These are phyloP conservation scores for Tenualosa thibaudeaui DNA, from an alignment of 2,797 vertebrate species.

Conservation along the genomic window DNA sequence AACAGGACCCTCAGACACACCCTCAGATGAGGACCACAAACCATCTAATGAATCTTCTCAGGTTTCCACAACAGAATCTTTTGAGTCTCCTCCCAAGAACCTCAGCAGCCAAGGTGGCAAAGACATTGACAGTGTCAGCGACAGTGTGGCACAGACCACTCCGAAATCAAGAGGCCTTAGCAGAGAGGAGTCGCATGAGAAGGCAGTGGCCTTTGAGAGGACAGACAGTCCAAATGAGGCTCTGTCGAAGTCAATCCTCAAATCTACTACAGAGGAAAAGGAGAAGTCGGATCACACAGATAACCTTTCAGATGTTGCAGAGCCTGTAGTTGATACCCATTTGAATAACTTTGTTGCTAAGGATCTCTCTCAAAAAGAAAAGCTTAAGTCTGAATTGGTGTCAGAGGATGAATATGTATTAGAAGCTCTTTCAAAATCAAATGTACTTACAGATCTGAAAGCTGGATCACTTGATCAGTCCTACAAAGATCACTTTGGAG, in stretches of 20 bases:
- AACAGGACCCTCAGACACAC: conserved; percentile 41
- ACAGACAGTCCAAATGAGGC: conserved; percentile 39
- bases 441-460: conserved; percentile 47
- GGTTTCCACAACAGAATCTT: conserved; percentile 67
- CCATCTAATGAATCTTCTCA: conserved; percentile 64
- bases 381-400: conserved; percentile 37
- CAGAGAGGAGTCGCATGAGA: conserved; percentile 38
- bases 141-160: conserved; percentile 30
- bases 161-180: conserved; percentile 11
- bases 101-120: conserved; percentile 41
- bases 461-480: conserved; percentile 54
- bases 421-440: conserved; percentile 45
- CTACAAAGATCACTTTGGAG: conserved; percentile 61
- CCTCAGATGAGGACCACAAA: conserved; percentile 60
- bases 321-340: conserved; percentile 56
- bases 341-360: conserved; percentile 48
- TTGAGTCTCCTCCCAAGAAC: conserved; percentile 61
- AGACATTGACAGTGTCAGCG: conserved; percentile 29
- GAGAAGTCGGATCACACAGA: conserved; percentile 63
- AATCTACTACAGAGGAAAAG: conserved; percentile 42
- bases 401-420: conserved; percentile 52
- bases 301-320: conserved; percentile 65
- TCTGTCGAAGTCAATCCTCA: conserved; percentile 39
- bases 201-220: conserved; percentile 41
- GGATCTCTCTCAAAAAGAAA: conserved; percentile 55